A percentile compares a stretch with the other conserved stretches of the same genome.
phyloP scores from a whole-genome alignment of 2,888 invertebrate genomes.

The Amiota minor region DNA sequence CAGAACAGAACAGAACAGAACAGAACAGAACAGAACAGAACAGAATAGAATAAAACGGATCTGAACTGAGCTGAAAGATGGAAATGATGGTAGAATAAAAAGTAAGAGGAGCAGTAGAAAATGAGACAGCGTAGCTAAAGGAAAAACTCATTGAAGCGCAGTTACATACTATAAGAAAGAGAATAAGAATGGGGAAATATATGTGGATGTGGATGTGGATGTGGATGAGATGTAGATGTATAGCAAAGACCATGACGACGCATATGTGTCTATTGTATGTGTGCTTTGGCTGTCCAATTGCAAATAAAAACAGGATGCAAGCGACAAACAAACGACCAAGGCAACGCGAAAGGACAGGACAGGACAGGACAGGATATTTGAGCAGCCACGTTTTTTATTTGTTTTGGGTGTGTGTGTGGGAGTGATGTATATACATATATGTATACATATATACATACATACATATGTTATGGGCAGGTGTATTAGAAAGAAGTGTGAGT shows the following conservation, averaged over 20 bases:
- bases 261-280: neutral
- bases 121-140: too few species aligned
- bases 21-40: too few species aligned
- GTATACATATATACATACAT: neutral
- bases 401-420: constrained; percentile 21
- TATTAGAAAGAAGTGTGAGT: constrained; percentile 37
- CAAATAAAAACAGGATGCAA: constrained; percentile 28
- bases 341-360: constrained; percentile 16
- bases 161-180: neutral
- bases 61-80: too few species aligned
- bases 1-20: too few species aligned
- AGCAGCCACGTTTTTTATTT: constrained; percentile 25
- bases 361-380: constrained; percentile 1
- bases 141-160: constrained; percentile 9
- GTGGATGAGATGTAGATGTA: neutral
- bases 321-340: constrained; percentile 6
- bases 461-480: neutral
- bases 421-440: neutral
- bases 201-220: neutral
- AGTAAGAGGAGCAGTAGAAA: too few species aligned
- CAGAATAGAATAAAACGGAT: too few species aligned
- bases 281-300: constrained; percentile 23
- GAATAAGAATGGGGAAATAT: neutral
- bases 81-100: too few species aligned
- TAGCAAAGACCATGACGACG: neutral